A percentile compares a stretch with the other conserved stretches of the same genome.
Conservation (phyloP, 2,113 vertebrate species). For the Callaeas wilsoni region DNA sequence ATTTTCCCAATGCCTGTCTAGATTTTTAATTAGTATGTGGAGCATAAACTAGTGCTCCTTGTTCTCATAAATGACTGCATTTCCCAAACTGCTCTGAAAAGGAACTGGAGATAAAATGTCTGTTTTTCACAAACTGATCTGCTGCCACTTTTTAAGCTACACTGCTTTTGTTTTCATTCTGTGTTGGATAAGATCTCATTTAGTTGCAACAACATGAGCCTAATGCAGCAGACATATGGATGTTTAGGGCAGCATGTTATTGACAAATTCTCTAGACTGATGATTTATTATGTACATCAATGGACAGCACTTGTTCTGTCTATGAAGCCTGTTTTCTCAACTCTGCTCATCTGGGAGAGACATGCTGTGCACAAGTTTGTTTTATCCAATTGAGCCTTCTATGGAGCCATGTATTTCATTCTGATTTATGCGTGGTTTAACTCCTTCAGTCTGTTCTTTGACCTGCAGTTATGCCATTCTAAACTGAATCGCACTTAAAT, state of each 20-base stretch:
- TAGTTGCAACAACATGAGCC: slow-evolving; percentile 51
- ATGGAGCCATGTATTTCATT: neutral
- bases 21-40: neutral
- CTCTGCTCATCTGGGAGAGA: slow-evolving; percentile 58
- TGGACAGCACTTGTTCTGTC: slow-evolving; percentile 62
- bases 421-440: neutral
- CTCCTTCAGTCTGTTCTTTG: slow-evolving; percentile 3
- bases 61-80: slow-evolving; percentile 25
- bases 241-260: slow-evolving; percentile 64
- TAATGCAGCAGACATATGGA: slow-evolving; percentile 47
- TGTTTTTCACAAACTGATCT: slow-evolving; percentile 40
- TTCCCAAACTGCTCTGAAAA: slow-evolving; percentile 22
- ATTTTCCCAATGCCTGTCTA: neutral
- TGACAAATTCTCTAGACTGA: slow-evolving; percentile 67
- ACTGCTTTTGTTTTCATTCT: neutral
- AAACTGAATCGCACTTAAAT: neutral
- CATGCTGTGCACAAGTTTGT: slow-evolving; percentile 45
- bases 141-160: slow-evolving; percentile 40
- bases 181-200: slow-evolving; percentile 55
- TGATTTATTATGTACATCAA: slow-evolving; percentile 72
- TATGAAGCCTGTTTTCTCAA: slow-evolving; percentile 60
- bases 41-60: neutral
- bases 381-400: neutral
- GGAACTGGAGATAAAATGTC: neutral
- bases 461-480: neutral